These are phyloP conservation scores for Elgonia sp. DNA, from an alignment of 2,888 invertebrate genomes.

Conservation along the genomic window DNA sequence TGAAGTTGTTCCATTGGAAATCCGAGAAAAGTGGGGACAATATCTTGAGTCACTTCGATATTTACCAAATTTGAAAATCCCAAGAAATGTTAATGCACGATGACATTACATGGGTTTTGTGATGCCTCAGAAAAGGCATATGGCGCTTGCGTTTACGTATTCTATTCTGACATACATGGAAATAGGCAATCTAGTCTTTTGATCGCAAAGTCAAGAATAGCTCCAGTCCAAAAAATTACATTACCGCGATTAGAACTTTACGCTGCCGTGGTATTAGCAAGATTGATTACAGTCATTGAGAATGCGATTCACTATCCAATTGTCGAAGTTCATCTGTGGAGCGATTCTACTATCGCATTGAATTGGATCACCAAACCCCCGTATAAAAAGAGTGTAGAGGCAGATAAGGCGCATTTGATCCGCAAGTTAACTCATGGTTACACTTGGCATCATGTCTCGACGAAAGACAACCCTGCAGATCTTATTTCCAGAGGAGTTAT, in stretches of 20 bases:
- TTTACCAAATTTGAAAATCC: not conserved
- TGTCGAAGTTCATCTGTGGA: slow-evolving; percentile 40
- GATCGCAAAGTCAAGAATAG: slow-evolving; percentile 26
- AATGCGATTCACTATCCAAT: not conserved
- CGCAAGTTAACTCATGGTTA: not conserved
- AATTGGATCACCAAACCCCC: slow-evolving; percentile 34
- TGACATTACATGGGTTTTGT: slow-evolving; percentile 72
- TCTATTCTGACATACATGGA: not conserved
- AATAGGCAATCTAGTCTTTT: not conserved
- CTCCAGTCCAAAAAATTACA: slow-evolving; percentile 11
- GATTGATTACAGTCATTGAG: not conserved
- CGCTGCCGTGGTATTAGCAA: slow-evolving; percentile 4
- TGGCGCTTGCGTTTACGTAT: slow-evolving; percentile 64
- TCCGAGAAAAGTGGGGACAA: slow-evolving; percentile 17
- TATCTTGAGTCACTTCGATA: not conserved
- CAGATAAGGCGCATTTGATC: not conserved
- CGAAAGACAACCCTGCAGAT: slow-evolving; percentile 3
- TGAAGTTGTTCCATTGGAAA: slow-evolving; percentile 8
- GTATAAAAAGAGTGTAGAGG: not conserved
- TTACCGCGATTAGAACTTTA: slow-evolving; percentile 27
- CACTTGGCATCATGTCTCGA: slow-evolving; percentile 1
- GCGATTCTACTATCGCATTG: slow-evolving; percentile 59
- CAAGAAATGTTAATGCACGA: slow-evolving; percentile 31
- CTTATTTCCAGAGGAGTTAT: not conserved
- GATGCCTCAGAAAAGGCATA: slow-evolving; percentile 7